Conservation (phyloP, 2,113 vertebrate species). For the Heliornis fulica region DNA sequence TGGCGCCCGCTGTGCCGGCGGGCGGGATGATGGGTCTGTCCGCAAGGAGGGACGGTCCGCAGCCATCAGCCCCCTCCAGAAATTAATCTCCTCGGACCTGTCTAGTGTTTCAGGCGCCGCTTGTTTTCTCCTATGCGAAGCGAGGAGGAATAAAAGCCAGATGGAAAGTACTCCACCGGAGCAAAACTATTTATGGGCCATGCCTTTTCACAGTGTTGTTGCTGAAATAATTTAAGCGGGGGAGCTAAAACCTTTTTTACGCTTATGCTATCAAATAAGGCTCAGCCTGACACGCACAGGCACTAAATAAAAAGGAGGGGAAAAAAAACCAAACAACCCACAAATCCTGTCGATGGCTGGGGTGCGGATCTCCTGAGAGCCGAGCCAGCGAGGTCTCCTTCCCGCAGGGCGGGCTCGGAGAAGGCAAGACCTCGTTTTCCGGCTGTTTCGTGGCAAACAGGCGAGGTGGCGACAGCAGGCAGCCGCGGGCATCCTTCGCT, state of each 20-base stretch:
- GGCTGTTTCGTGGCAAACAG: not conserved
- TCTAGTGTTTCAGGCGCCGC: not conserved
- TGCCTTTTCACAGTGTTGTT: not conserved
- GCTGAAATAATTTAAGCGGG: not conserved
- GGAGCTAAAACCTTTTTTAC: not conserved
- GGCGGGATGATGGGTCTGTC: not conserved
- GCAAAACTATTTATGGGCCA: not conserved
- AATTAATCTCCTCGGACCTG: not conserved
- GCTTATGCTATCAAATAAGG: not conserved
- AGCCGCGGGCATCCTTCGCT: not conserved
- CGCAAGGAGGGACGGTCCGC: not conserved
- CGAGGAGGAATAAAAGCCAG: not conserved
- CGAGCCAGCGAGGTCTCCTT: not conserved
- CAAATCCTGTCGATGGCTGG: not conserved
- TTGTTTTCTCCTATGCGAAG: not conserved
- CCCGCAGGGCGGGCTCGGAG: not conserved
- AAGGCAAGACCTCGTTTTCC: slow-evolving; percentile 6
- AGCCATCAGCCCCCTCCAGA: not conserved
- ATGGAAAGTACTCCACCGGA: not conserved
- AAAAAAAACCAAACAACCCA: not conserved
- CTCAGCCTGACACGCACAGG: not conserved
- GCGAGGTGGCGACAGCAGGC: not conserved
- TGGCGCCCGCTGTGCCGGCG: not conserved
- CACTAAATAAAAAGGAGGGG: not conserved
- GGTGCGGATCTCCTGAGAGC: not conserved